phyloP scores from a whole-genome alignment of 1,140 invertebrate species.

The Papilio helenus region DNA sequence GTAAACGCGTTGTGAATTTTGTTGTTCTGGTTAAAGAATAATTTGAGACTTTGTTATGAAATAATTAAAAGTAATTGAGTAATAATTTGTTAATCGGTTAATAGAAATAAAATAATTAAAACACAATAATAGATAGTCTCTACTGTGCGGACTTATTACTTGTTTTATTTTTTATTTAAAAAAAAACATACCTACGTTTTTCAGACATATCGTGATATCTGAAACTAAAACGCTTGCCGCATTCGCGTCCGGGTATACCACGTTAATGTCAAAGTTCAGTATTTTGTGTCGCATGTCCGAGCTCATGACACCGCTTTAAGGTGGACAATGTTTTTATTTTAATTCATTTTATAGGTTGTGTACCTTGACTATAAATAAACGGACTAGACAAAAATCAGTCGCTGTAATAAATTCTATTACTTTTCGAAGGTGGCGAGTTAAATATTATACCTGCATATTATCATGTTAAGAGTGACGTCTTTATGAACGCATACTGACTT shows the following conservation, averaged over 20 bases:
- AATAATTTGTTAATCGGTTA: too few species aligned
- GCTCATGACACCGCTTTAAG: slow-evolving; percentile 38
- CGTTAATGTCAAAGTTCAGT: slow-evolving; percentile 35
- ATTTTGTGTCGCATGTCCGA: slow-evolving; percentile 32
- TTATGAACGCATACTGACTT: not conserved
- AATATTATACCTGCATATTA: not conserved
- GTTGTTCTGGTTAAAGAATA: not conserved
- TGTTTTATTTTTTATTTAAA: not conserved
- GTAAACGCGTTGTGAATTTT: not conserved
- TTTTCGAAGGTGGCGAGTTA: not conserved
- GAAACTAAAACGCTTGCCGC: slow-evolving; percentile 6
- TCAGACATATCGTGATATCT: not conserved
- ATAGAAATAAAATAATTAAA: too few species aligned
- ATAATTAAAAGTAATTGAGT: too few species aligned
- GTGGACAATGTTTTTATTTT: slow-evolving; percentile 38
- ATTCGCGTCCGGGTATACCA: not conserved
- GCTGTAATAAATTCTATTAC: not conserved
- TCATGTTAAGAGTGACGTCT: not conserved
- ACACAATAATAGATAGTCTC: too few species aligned
- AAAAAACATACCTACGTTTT: not conserved
- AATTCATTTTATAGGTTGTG: slow-evolving; percentile 31
- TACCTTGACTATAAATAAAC: not conserved
- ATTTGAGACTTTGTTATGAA: not conserved
- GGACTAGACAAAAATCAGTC: not conserved
- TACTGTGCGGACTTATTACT: not conserved